Percentiles rank a stretch among this genome's conserved stretches.
phyloP scores from a whole-genome alignment of 2,113 vertebrate genomes.

The Terrapene triunguis region DNA sequence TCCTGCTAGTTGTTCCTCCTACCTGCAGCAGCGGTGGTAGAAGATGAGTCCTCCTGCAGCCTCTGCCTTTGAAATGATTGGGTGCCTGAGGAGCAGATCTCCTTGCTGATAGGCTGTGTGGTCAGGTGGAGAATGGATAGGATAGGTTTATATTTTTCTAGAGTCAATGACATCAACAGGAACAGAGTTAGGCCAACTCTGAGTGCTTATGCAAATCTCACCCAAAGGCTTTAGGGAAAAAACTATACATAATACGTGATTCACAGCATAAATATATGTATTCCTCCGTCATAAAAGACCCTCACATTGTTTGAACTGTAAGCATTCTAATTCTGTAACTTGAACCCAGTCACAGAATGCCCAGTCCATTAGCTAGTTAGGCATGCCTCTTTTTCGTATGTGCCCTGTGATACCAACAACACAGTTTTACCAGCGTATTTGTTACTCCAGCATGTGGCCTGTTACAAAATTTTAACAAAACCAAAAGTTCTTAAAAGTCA shows the following conservation, averaged over 20 bases:
- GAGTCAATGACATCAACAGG: not conserved
- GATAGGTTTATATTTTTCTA: not conserved
- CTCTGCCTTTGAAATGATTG: too few species aligned
- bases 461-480: not conserved
- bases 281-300: not conserved
- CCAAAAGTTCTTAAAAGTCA: not conserved
- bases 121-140: not conserved
- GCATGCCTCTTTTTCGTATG: not conserved
- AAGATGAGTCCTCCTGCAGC: too few species aligned
- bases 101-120: not conserved
- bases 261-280: not conserved
- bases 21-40: too few species aligned
- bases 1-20: too few species aligned
- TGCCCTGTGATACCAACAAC: not conserved
- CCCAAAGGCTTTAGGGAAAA: not conserved
- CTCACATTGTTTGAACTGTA: not conserved
- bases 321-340: not conserved
- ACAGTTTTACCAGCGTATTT: not conserved
- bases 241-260: not conserved
- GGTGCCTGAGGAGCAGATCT: not conserved
- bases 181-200: not conserved
- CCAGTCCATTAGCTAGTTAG: not conserved
- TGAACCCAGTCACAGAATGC: not conserved
- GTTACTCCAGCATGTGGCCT: not conserved
- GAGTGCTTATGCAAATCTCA: not conserved